Evolutionary conservation across 1,140 invertebrate genomes (phyloP), one percentile per base, ranked within the genome.

Genomic region (Hycleus cichorii): DNA sequence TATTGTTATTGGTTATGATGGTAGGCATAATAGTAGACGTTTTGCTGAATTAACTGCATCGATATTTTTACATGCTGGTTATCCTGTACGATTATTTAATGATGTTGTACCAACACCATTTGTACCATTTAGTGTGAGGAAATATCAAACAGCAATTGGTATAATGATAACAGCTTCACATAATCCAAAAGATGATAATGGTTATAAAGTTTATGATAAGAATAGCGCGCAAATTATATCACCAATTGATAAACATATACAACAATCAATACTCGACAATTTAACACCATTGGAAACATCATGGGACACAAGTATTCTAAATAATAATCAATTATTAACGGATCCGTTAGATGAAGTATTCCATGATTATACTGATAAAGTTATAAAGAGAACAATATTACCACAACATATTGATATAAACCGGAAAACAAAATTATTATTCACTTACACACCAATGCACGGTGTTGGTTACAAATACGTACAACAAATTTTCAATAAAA

Each of bases 161-260:
- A 81, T 98, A 5, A 95, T 98, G 93, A 84, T 99, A 0, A 99
- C 97, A 10, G 97, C 97, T 0, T 98, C 95, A 0, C 97, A 99
- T 67, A 99, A 99, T 79, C 97, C 96, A 0, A 98, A 97, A 76
- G 87, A 98, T 49, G 96, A 99, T 72, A 99, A 99, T 76, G 97
- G 97, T 3, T 99, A 98, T 72, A 99, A 99, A 80, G 72, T 97
- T 3, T 98, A 97, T 73, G 96, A 94, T 88, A 77, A 78, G 18
- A 97, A 98, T 76, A 93, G 94, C 1, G 86, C 90, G n/a, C 96
- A 98, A 83, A 98, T 99, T 46, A 89, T 96, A 50, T 76, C 88
- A 1, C 97, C 97, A 0, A 87, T 91, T 65, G 97, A 99, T 74
- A 87, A 87, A 70, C 82, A 83, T 46, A 97, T 99, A 58, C 85